These are phyloP conservation scores for Triplophysa yarkandensis DNA, from an alignment of 2,797 vertebrate genomes.

Conservation along the genomic window DNA sequence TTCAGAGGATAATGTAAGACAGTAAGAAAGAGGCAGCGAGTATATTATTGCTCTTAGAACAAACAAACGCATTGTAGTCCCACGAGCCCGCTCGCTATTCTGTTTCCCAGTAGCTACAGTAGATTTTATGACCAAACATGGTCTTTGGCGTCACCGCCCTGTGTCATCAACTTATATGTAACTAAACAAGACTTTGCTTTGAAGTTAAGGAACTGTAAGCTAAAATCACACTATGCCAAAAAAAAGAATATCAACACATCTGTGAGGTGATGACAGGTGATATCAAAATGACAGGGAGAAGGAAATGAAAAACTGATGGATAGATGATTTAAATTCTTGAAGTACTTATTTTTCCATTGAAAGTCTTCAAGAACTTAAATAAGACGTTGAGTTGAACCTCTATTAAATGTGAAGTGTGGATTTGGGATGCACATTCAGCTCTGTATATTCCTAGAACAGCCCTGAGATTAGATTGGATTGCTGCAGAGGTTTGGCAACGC, in stretches of 20 bases:
- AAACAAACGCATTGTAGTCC: slow-evolving; percentile 69
- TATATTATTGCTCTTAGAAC: slow-evolving; percentile 65
- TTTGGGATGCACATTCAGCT: slow-evolving; percentile 31
- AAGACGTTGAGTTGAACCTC: slow-evolving; percentile 19
- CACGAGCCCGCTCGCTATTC: slow-evolving; percentile 51
- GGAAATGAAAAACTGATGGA: slow-evolving; percentile 1
- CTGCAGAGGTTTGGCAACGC: slow-evolving; percentile 44
- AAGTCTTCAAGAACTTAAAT: slow-evolving; percentile 11
- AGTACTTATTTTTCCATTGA: neutral
- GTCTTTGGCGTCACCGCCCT: slow-evolving; percentile 58
- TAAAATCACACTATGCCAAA: neutral
- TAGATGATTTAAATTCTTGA: neutral
- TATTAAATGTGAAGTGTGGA: slow-evolving; percentile 21
- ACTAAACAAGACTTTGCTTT: slow-evolving; percentile 31
- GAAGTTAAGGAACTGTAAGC: slow-evolving; percentile 60
- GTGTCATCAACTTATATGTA: slow-evolving; percentile 57
- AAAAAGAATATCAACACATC: neutral
- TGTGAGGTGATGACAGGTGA: neutral
- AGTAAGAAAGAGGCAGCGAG: slow-evolving; percentile 53
- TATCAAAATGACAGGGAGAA: neutral
- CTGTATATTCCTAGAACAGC: slow-evolving; percentile 39
- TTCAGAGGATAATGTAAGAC: slow-evolving; percentile 51
- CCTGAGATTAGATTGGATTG: slow-evolving; percentile 40
- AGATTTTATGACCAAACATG: slow-evolving; percentile 71
- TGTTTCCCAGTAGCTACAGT: slow-evolving; percentile 64